A percentile compares a stretch with the other conserved stretches of the same genome.
These are phyloP conservation scores for Carabus problematicus DNA, from an alignment of 2,888 invertebrate genomes.

Conservation along the genomic window DNA sequence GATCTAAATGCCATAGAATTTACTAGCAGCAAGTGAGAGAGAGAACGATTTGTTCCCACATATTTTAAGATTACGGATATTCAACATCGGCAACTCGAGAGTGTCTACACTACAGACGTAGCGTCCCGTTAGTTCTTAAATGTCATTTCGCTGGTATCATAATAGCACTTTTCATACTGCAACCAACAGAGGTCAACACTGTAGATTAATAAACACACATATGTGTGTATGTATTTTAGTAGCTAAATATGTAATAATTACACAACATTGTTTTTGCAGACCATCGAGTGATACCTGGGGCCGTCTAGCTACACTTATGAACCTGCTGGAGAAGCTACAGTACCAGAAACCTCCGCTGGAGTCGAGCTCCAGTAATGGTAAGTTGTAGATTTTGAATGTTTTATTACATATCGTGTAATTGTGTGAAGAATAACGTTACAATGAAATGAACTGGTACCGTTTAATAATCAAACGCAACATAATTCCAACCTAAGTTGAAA, in stretches of 20 bases:
- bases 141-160: too few species aligned
- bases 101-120: too few species aligned
- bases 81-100: too few species aligned
- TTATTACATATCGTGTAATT: too few species aligned
- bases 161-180: too few species aligned
- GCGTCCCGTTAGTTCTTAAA: too few species aligned
- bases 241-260: not conserved
- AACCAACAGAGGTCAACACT: too few species aligned
- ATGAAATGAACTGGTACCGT: too few species aligned
- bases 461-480: too few species aligned
- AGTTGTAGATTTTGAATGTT: conserved; percentile 38
- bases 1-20: conserved; percentile 40
- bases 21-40: conserved; percentile 14
- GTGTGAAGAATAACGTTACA: too few species aligned
- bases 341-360: conserved; percentile 65
- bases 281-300: conserved; percentile 80
- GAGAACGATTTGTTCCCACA: conserved; percentile 37
- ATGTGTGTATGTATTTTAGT: conserved; percentile 19
- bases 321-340: conserved; percentile 73
- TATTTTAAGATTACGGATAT: conserved; percentile 23
- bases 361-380: conserved; percentile 59
- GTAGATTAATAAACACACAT: too few species aligned
- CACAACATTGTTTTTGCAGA: conserved; percentile 58
- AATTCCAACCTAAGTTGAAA: too few species aligned
- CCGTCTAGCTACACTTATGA: conserved; percentile 78